These are phyloP conservation scores for Coelopa frigida DNA, from an alignment of 1,140 invertebrate genomes.

Conservation along the genomic window DNA sequence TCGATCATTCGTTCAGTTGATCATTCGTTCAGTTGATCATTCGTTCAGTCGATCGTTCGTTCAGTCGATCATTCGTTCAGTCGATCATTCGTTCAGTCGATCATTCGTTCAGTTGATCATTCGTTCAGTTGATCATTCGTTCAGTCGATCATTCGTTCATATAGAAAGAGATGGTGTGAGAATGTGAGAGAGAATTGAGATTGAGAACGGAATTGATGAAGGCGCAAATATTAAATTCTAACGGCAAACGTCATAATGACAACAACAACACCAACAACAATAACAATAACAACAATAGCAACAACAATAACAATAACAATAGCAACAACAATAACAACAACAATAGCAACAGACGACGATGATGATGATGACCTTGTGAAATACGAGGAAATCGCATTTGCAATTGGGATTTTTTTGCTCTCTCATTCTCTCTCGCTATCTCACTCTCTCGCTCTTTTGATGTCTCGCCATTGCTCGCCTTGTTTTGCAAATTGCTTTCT, in stretches of 20 bases:
- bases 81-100: too few relatives aligned
- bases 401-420: not conserved
- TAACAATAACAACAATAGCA: not conserved
- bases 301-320: not conserved
- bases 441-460: not conserved
- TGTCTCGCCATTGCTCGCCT: not conserved
- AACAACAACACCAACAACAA: conserved; percentile 4
- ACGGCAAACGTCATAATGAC: conserved; percentile 3
- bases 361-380: conserved; percentile 10
- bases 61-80: too few relatives aligned
- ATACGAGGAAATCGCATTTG: conserved; percentile 14
- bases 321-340: not conserved
- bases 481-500: not conserved
- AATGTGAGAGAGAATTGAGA: too few relatives aligned
- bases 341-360: conserved; percentile 4
- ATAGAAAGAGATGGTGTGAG: too few relatives aligned
- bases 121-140: too few relatives aligned
- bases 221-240: not conserved
- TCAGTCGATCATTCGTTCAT: too few relatives aligned
- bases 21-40: too few relatives aligned
- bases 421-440: not conserved
- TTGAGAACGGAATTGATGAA: too few relatives aligned
- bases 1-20: too few relatives aligned
- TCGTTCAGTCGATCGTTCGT: too few relatives aligned
- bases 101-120: too few relatives aligned